Evolutionary conservation across 1,140 invertebrate species (phyloP), one percentile per base, ranked within the genome.

Genomic region (Tenebrio molitor): DNA sequence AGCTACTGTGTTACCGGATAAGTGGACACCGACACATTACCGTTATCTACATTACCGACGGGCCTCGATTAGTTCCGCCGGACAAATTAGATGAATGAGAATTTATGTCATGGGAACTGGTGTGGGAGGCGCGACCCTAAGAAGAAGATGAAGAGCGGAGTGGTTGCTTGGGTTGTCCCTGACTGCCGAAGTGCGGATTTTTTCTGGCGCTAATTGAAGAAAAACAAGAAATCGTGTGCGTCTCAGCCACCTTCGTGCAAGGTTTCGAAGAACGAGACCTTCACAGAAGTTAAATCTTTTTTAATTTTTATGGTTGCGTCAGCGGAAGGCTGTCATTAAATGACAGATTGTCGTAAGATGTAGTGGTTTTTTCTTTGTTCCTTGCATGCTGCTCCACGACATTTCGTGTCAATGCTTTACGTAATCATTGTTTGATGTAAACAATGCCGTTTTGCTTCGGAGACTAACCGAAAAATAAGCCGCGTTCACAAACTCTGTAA

Each of bases 261-360:
- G 50, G 50, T 58, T 25, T 25, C 50, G 50, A 58, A 58, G 50
- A 58, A 21, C 50, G 15, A 73, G 71, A 76, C 74, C 74, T 76
- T 76, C 74, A 71, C 71, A 25, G 62, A 70, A 63, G 29, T 50
- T 50, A 75, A 76, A 67, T 68, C 50, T 73, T 76, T 74, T 75
- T 76, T 76, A 76, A 76, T 76, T 73, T 76, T 73, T 63, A 70
- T 62, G 44, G 46, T 71, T 69, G 67, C 71, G 71, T 73, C 74
- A 73, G 64, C 74, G 74, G 74, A 76, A 76, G 72, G 74, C 58
- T 72, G 67, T 72, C 70, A 74, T 74, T 74, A 74, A 72, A 65
- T 69, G 73, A 72, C 72, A 74, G 70, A 74, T 74, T 74, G 67
- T 68, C 53, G 42, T 69, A 71, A 74, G 72, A 76, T 70, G 75